Base-by-base conservation (phyloP, 2,113 vertebrate species). In the Furnarius figulus region DNA sequence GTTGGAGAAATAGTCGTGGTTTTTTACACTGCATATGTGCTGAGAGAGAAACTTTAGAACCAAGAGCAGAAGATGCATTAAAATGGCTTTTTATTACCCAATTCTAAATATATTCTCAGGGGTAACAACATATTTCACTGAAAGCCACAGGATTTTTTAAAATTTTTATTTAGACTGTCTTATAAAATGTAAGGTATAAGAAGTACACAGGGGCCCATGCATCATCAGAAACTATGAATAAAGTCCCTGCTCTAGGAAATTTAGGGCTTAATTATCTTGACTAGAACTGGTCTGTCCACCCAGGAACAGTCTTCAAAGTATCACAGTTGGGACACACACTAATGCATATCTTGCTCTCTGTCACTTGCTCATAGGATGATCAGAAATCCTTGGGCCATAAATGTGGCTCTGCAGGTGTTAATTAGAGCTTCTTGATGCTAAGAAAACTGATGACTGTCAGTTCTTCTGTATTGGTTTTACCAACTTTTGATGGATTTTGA, bases 171-270 rank as follows among this genome's bases (percentile, higher is more conserved):
- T 46, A 62, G 24, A 27, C 4, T 73, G 8, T 62, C 19, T 27
- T 40, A 19, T 30, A 53, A 77, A 88, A 66, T 46, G 9, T 5
- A 30, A 56, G 22, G 2, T 21, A 35, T n/a, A 73, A 0, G 2
- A 73, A 62, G 8, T 24, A 28, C 18, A 39, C 7, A 20, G 12
- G 70, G 11, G 12, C 4, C 12, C 18, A 62, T 0, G 0, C 35
- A 14, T 47, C 31, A 49, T 13, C 27, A 70, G 30, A 88, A 74
- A 70, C 12, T 22, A 44, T 23, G 21, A 61, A 73, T 22, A 58
- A 95, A 82, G 8, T n/a, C 40, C 7, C 5, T 53, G 49, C 13
- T 66, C 13, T 17, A 0, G 16, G 46, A 50, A 80, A 65, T 50
- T 88, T 50, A 59, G 42, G 35, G 40, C 12, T 21, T 40, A 42